Conservation (phyloP, 1,140 invertebrate species). For the Lasaia peninsularis region DNA sequence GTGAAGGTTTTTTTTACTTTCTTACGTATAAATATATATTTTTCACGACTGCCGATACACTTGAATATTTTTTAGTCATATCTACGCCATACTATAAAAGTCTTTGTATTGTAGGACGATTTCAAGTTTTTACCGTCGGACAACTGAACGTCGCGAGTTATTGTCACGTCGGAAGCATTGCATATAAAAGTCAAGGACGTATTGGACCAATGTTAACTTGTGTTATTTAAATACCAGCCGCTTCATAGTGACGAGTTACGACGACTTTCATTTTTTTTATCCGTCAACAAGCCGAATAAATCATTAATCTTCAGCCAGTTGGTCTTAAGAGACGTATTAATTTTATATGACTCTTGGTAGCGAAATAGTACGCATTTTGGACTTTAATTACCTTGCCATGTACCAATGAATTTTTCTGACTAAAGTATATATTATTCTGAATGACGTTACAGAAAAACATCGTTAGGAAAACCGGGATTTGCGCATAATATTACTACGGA, state of each 20-base stretch:
- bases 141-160: slow-evolving; percentile 42
- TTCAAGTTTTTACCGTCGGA: slow-evolving; percentile 18
- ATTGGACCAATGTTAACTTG: slow-evolving; percentile 74
- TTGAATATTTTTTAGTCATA: not conserved
- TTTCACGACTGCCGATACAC: too few species aligned
- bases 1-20: too few species aligned
- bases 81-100: not conserved
- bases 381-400: too few species aligned
- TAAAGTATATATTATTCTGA: too few species aligned
- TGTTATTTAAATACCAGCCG: slow-evolving; percentile 74
- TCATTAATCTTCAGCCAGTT: not conserved
- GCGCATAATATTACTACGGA: too few species aligned
- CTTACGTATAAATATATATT: too few species aligned
- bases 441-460: too few species aligned
- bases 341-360: too few species aligned
- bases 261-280: slow-evolving; percentile 45
- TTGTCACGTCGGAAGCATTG: slow-evolving; percentile 66
- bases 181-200: slow-evolving; percentile 71
- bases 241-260: slow-evolving; percentile 41
- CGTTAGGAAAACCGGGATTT: too few species aligned
- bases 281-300: not conserved
- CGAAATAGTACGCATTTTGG: too few species aligned
- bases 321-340: too few species aligned
- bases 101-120: not conserved
- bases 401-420: too few species aligned